Base-by-base conservation (phyloP, 2,888 invertebrate genomes). In the Hybos culiciformis region DNA sequence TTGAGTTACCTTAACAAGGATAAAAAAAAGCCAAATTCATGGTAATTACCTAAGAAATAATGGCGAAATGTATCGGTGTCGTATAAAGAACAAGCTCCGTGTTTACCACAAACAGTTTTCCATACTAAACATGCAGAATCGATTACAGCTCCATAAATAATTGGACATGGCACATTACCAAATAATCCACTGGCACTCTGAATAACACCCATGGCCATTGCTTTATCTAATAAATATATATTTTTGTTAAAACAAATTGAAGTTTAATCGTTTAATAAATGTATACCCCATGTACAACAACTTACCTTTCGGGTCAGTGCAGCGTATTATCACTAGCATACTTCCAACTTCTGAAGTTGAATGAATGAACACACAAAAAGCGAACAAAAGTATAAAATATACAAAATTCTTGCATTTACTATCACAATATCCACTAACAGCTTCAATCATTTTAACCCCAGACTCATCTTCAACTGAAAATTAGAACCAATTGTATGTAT, bases 151-250 rank as follows among this genome's bases (percentile, higher is more conserved):
- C 91, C 92, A 67, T 92, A 92, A 53, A 92, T 78, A 54, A 91
- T 87, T n/a, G 91, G 90, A 66, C 92, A 92, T 54, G 91, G 92
- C 58, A 92, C 90, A 68, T 91, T 92, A 53, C 88, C 91, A 68
- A 92, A 90, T 52, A 91, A 73, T 45, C 91, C 91, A 51, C 91
- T 90, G 44, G 91, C 90, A 67, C 90, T 90, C 65, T 90, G 88
- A 60, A 91, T 90, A 58, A 92, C 78, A 21, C 91, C 91, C 67
- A 92, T 76, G 47, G 91, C 92, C 90, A 92, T 90, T 42, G 91
- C 88, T 66, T 92, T 92, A 62, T 92, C 91, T 70, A 59, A 7
- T 49, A 46, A n/a, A 33, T 19, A 43, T 39, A 44, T 32, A 42
- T 36, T 15, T 14, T 21, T 14, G n/a, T 11, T 24, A 26, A 4